Conservation (phyloP, 2,888 invertebrate species). For the Phengaris alcon region DNA sequence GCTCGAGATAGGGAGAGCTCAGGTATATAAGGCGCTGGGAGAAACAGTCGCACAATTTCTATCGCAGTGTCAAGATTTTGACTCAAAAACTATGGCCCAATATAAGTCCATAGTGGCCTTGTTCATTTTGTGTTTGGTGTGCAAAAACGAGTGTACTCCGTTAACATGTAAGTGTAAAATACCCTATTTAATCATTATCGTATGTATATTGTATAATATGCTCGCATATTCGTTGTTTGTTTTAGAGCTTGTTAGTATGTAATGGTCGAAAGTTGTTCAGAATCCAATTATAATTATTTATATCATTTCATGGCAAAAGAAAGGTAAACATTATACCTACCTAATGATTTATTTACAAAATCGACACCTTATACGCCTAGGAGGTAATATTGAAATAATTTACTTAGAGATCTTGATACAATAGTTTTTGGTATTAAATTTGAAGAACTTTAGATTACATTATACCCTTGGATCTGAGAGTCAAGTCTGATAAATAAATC, state of each 20-base stretch:
- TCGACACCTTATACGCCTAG: neutral
- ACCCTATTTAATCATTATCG: neutral
- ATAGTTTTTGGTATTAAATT: too few species aligned
- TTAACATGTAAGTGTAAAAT: conserved; percentile 56
- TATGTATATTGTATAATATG: neutral
- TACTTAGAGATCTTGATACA: too few species aligned
- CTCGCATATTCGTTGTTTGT: neutral
- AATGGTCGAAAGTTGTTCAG: neutral
- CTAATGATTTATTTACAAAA: neutral
- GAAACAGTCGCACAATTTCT: conserved; percentile 62
- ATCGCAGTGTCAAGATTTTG: conserved; percentile 44
- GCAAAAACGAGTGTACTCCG: conserved; percentile 49
- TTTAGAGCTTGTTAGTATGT: neutral
- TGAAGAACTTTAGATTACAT: too few species aligned
- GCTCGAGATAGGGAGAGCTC: conserved; percentile 59
- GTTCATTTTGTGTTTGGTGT: conserved; percentile 51
- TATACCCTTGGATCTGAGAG: too few species aligned
- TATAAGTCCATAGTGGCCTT: conserved; percentile 48
- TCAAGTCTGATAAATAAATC: too few species aligned
- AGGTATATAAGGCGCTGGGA: conserved; percentile 57
- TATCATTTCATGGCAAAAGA: neutral
- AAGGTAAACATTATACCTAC: neutral
- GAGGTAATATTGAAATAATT: neutral
- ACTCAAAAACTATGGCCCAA: conserved; percentile 49
- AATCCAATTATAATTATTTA: neutral